Percentiles rank a stretch among this genome's conserved stretches.
Evolutionary conservation across 2,113 vertebrate genomes (phyloP).

Genomic region (Zosterops lateralis): DNA sequence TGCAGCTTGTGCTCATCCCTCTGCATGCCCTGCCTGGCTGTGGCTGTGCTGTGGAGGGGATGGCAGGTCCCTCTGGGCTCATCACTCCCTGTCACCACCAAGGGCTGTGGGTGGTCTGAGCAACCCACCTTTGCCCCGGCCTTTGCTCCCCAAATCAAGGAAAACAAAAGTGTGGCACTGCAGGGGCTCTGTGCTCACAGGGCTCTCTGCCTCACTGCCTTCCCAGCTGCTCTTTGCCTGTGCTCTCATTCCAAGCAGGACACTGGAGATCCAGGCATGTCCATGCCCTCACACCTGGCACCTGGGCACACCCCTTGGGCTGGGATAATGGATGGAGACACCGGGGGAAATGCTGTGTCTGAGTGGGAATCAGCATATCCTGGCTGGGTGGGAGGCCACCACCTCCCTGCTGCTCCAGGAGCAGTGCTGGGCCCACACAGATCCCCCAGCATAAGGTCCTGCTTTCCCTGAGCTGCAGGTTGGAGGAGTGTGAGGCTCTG

Average conservation of each 20-base stretch:
- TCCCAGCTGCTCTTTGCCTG: neutral
- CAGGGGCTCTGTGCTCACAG: fast-evolving
- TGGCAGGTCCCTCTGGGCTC: neutral
- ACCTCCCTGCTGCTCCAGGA: neutral
- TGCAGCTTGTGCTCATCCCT: neutral
- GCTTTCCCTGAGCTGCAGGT: neutral
- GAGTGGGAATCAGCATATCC: neutral
- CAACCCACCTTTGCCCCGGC: neutral
- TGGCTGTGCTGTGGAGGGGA: neutral
- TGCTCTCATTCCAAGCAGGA: neutral
- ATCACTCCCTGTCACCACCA: neutral
- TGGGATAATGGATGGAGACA: neutral
- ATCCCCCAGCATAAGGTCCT: fast-evolving
- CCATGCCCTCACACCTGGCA: fast-evolving
- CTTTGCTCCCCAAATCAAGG: slow-evolving; percentile 7
- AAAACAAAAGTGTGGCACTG: neutral
- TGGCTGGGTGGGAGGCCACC: fast-evolving
- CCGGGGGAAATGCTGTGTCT: fast-evolving
- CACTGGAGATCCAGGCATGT: neutral
- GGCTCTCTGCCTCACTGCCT: neutral
- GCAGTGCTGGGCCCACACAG: fast-evolving
- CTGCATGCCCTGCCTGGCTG: neutral
- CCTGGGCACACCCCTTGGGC: too few relatives aligned
- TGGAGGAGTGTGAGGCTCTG: neutral
- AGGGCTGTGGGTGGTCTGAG: slow-evolving; percentile 17